A percentile compares a stretch with the other conserved stretches of the same genome.
Evolutionary conservation across 23 tunicate genomes (phyloP).

Genomic region (Styela clava): DNA sequence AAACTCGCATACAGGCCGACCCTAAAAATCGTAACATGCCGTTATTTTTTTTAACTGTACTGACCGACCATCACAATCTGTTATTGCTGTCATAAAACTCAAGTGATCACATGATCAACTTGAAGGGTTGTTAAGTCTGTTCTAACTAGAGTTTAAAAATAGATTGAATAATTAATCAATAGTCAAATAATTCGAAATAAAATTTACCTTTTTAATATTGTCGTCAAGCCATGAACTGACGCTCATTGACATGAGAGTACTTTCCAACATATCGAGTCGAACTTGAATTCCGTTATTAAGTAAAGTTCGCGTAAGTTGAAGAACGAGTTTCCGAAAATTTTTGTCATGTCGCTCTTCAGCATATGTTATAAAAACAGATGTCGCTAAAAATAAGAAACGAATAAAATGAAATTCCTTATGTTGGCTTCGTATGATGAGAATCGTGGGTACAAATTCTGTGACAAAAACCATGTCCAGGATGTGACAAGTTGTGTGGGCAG

Average conservation of each 20-base stretch:
- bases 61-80: too few species aligned
- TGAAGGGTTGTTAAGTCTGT: too few species aligned
- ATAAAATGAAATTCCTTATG: neutral
- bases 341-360: conserved; percentile 39
- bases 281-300: conserved; percentile 61
- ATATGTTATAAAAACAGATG: conserved; percentile 81
- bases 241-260: conserved; percentile 54
- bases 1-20: too few species aligned
- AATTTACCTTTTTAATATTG: conserved; percentile 43
- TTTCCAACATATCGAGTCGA: conserved; percentile 73
- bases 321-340: conserved; percentile 40
- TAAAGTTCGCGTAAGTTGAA: conserved; percentile 70
- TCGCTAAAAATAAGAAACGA: conserved; percentile 7
- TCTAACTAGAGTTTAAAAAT: too few species aligned
- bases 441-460: neutral
- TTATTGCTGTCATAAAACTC: too few species aligned
- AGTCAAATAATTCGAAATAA: neutral
- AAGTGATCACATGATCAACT: too few species aligned
- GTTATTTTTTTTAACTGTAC: too few species aligned
- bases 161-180: too few species aligned
- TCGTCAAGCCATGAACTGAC: conserved; percentile 80
- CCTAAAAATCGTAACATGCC: too few species aligned
- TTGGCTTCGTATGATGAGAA: neutral
- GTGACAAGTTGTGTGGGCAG: too few species aligned
- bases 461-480: too few species aligned